Base-by-base conservation (phyloP, 2,888 invertebrate species). In the Lacanobia oleracea region DNA sequence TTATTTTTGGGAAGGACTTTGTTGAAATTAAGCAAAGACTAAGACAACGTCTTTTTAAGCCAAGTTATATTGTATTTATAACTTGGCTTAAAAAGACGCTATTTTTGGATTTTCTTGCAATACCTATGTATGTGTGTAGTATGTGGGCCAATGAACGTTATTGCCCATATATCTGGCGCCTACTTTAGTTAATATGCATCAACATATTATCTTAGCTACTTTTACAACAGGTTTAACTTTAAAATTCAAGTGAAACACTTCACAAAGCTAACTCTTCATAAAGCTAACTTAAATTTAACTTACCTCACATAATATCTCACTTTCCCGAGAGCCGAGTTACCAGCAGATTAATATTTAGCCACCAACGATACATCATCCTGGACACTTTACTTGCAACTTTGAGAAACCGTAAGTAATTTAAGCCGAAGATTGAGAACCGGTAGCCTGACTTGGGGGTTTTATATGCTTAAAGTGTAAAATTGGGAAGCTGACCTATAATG, bases 381-480 rank as follows among this genome's bases (percentile, higher is more conserved):
- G 83, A 73, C 80, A 67, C 45, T 72, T 77, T 33, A 56, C 73
- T 73, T 63, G 45, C 50, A 77, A 73, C 63, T 79, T 85, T 75
- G 45, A 69, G 73, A 60, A 69, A n/a, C 60, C 16, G 48, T 50
- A 62, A 69, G 72, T 68, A 67, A 84, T 78, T 83, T 76, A 64
- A 45, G 54, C 14, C 23, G 72, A 83, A 82, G 79, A 82, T 83
- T 82, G 79, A 80, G 79, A 68, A 53, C 62, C 54, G n/a, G 54
- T 59, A 37, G 54, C 57, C 23, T 60, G 57, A n/a, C 53, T 73
- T 16, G 8, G 59, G 48, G 54, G 60, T 74, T 77, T 80, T 23
- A 56, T 61, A 18, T 75, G 27, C 27, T n/a, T 65, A 27, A n/a
- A 10, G 71, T 72, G 16, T 61, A 1, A 9, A 61, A 53, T n/a